Evolutionary conservation across 1,140 invertebrate species (phyloP), one percentile per base, ranked within the genome.

Genomic region (Pseudomyrmex sp.): DNA sequence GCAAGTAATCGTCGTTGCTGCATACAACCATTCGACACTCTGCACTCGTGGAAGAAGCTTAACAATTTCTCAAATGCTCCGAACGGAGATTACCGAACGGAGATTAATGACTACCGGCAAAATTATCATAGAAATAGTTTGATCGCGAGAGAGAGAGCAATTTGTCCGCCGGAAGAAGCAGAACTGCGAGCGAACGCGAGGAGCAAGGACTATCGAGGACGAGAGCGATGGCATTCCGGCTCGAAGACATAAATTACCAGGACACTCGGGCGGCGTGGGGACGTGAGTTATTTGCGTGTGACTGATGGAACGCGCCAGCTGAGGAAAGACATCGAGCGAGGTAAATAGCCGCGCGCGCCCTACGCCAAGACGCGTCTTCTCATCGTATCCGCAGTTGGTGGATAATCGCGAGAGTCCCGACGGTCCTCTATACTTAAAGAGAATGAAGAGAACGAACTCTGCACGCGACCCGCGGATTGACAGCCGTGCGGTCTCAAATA

Each of bases 261-360:
- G 88, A 82, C 70, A 87, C 85, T 90, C 89, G 87, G 13, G 85
- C 88, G 82, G 87, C 79, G 88, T 89, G 90, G 90, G 91, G 92
- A 93, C 92, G 91, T 93, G 93, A 94, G 94, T 94, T 94, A 94
- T 94, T 94, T 94, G 93, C 92, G 94, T 92, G 92, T 93, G 93
- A 94, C 92, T 94, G 94, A 94, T 93, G 93, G 94, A 94, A 93
- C 92, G 93, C 90, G 92, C 91, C 93, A 93, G 93, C 93, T 94
- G 93, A 92, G 90, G 89, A 93, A 92, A 92, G 89, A 89, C 89
- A 90, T 90, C 84, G 89, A 35, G 90, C 84, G 89, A 35, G 90
- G 87, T 92, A 92, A 92, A 91, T 89, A 92, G 88, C 84, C 88
- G 76, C 20, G 61, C 48, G 75, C 56, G 75, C 85, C 20, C 15